Evolutionary conservation across 2,113 vertebrate genomes (phyloP).

Genomic region (Nansenia antarctica): DNA sequence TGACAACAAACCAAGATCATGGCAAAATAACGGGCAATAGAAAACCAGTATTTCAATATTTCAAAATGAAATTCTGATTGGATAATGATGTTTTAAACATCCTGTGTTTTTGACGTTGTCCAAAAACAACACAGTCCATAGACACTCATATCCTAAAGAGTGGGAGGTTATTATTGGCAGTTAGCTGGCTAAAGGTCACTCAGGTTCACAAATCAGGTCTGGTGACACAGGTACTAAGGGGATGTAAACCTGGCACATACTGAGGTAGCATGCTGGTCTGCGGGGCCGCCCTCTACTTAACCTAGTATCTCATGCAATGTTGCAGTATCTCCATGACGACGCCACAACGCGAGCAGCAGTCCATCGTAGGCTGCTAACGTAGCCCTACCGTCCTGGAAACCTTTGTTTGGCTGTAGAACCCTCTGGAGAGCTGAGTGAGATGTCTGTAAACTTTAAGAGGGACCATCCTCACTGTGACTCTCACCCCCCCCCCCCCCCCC

Average conservation of each 20-base stretch:
- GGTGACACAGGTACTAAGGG: not conserved
- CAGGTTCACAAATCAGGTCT: not conserved
- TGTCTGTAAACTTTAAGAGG: not conserved
- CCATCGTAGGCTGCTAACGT: not conserved
- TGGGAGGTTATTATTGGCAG: too few species aligned
- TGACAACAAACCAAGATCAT: not conserved
- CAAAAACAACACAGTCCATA: too few species aligned
- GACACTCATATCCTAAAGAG: too few species aligned
- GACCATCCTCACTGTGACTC: not conserved
- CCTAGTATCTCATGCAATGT: too few species aligned
- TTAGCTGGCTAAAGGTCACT: not conserved
- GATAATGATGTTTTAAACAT: not conserved
- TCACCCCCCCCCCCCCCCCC: too few species aligned
- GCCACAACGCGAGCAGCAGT: not conserved
- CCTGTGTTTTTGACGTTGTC: not conserved
- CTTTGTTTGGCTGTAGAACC: not conserved
- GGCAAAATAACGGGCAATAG: not conserved
- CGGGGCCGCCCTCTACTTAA: not conserved
- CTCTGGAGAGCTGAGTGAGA: not conserved
- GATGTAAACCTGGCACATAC: not conserved
- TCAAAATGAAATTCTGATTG: not conserved
- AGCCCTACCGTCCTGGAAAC: not conserved
- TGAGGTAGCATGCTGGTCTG: not conserved
- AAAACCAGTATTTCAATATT: not conserved
- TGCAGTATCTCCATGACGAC: not conserved